Conservation (phyloP, 92 coral and sea anemone genomes). For the Epizoanthus stellaris region DNA sequence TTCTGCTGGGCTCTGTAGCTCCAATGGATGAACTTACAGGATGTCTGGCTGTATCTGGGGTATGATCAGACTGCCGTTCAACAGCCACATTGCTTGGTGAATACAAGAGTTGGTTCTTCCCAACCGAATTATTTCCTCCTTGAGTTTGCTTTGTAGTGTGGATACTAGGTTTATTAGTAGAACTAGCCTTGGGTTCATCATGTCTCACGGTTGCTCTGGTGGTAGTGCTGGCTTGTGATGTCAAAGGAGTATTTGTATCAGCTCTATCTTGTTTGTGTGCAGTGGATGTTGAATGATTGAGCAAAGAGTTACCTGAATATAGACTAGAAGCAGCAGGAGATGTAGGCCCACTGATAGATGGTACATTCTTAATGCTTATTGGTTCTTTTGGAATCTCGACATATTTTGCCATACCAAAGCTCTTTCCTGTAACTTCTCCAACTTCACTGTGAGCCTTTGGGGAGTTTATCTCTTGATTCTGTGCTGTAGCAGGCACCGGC, state of each 20-base stretch:
- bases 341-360: not conserved
- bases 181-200: not conserved
- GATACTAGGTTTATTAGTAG: not conserved
- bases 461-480: not conserved
- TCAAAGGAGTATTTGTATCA: not conserved
- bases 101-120: not conserved
- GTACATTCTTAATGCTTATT: constrained; percentile 9
- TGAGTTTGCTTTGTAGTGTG: not conserved
- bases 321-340: not conserved
- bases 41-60: not conserved
- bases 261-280: not conserved
- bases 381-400: constrained; percentile 10
- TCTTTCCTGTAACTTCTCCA: not conserved
- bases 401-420: not conserved
- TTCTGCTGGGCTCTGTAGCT: constrained; percentile 6
- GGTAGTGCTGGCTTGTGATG: not conserved
- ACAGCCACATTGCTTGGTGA: not conserved
- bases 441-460: not conserved
- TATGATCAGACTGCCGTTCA: not conserved
- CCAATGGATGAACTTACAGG: not conserved
- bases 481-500: not conserved
- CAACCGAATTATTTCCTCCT: not conserved
- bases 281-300: not conserved
- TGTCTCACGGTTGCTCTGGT: not conserved
- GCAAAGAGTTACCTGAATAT: not conserved